A percentile compares a stretch with the other conserved stretches of the same genome.
phyloP scores from a whole-genome alignment of 64 coral and sea anemone genomes.

The Pachyseris speciosa region DNA sequence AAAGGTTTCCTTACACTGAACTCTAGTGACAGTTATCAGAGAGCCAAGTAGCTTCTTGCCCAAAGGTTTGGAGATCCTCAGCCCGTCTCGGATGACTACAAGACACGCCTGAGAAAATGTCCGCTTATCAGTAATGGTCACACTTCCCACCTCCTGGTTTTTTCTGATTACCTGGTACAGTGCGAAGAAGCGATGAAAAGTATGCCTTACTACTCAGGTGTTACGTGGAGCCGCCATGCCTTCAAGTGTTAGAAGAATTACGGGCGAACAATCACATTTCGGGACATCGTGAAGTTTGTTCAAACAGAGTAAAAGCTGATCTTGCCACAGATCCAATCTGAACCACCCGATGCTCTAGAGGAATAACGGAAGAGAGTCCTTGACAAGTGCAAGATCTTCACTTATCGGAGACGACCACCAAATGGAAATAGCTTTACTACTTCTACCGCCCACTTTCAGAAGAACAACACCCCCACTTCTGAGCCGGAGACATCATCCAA shows the following conservation, averaged over 20 bases:
- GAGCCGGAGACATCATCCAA: background rate
- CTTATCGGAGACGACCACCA: background rate
- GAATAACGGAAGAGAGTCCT: background rate
- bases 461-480: background rate
- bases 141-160: background rate
- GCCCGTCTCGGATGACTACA: background rate
- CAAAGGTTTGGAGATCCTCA: background rate
- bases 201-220: slow-evolving; percentile 15
- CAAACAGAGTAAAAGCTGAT: background rate
- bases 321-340: slow-evolving; percentile 67
- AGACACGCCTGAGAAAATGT: background rate
- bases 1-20: no score
- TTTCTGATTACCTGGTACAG: slow-evolving; percentile 26
- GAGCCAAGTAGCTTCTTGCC: background rate
- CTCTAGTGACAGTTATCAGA: background rate
- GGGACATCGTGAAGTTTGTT: slow-evolving; percentile 43
- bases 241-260: background rate
- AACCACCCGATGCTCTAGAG: background rate
- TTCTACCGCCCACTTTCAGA: background rate
- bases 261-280: background rate
- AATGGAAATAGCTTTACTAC: background rate
- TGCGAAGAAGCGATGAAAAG: slow-evolving; percentile 63
- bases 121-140: background rate
- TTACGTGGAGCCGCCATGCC: slow-evolving; percentile 46
- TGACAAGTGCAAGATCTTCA: background rate